Evolutionary conservation across 2,113 vertebrate species (phyloP).

Genomic region (Amphiprion ocellaris): DNA sequence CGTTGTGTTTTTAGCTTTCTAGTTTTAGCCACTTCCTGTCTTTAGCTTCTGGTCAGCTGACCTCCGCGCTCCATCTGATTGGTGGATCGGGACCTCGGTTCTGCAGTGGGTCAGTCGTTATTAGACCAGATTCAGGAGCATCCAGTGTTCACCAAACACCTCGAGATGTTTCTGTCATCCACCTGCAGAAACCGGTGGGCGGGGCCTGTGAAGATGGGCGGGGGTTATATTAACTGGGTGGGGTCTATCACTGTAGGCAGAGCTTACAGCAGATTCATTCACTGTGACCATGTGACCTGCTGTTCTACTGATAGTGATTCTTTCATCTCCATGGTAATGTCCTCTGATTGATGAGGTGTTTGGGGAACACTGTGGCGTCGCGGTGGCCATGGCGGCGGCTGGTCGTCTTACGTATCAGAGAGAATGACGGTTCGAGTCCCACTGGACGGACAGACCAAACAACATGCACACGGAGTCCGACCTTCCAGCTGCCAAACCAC

Average conservation of each 20-base stretch:
- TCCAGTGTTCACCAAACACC: conserved; percentile 40
- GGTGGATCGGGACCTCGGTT: not conserved
- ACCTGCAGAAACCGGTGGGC: not conserved
- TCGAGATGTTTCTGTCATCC: not conserved
- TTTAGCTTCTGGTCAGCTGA: too few species aligned
- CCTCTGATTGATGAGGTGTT: not conserved
- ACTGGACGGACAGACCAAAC: conserved; percentile 69
- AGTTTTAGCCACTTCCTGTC: not conserved
- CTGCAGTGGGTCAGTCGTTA: conserved; percentile 53
- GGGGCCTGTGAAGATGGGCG: not conserved
- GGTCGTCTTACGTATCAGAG: conserved; percentile 71
- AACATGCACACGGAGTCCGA: conserved; percentile 74
- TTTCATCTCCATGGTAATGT: not conserved
- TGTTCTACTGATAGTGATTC: too few species aligned
- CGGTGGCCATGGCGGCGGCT: not conserved
- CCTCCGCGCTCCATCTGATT: too few species aligned
- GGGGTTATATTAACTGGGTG: too few species aligned
- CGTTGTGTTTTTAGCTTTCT: too few species aligned
- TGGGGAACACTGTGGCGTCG: not conserved
- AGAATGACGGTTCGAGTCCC: conserved; percentile 75
- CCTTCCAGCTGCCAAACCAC: conserved; percentile 66
- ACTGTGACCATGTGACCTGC: too few species aligned
- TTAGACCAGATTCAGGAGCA: conserved; percentile 32
- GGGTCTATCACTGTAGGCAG: not conserved
- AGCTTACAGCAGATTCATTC: too few species aligned